Conservation (phyloP, 2,797 vertebrate genomes). For the Macropodus opercularis region DNA sequence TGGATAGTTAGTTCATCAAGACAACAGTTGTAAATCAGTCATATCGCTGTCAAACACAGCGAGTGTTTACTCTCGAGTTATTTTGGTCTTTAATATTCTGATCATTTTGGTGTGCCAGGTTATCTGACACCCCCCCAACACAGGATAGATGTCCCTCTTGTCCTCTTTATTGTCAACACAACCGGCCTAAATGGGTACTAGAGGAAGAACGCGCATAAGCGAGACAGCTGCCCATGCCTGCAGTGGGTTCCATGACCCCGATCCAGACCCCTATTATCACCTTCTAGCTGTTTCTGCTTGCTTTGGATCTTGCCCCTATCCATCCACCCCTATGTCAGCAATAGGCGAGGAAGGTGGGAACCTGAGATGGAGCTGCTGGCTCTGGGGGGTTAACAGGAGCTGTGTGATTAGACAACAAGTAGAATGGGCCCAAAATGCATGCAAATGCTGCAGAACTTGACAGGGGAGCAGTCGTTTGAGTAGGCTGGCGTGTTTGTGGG, state of each 20-base stretch:
- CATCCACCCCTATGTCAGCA: constrained; percentile 48
- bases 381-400: constrained; percentile 26
- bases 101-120: constrained; percentile 34
- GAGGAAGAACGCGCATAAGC: constrained; percentile 43
- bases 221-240: constrained; percentile 57
- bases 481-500: too few relatives aligned
- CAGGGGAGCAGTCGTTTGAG: constrained; percentile 11
- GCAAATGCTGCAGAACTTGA: constrained; percentile 22
- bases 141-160: constrained; percentile 37
- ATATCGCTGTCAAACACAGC: constrained; percentile 23
- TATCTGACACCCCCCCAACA: constrained; percentile 45
- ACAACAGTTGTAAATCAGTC: constrained; percentile 41
- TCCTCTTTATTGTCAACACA: constrained; percentile 58
- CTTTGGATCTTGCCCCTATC: constrained; percentile 31
- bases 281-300: constrained; percentile 68
- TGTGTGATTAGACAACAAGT: constrained; percentile 36
- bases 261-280: constrained; percentile 67
- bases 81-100: constrained; percentile 42
- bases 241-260: constrained; percentile 52
- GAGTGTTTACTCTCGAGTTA: constrained; percentile 53
- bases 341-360: constrained; percentile 42
- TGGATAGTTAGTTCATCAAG: constrained; percentile 17
- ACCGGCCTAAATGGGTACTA: constrained; percentile 20
- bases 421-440: constrained; percentile 27
- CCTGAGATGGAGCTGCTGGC: constrained; percentile 38